Evolutionary conservation across 2,888 invertebrate species (phyloP), one percentile per base, ranked within the genome.

Genomic region (Ichneumoninae sp.): DNA sequence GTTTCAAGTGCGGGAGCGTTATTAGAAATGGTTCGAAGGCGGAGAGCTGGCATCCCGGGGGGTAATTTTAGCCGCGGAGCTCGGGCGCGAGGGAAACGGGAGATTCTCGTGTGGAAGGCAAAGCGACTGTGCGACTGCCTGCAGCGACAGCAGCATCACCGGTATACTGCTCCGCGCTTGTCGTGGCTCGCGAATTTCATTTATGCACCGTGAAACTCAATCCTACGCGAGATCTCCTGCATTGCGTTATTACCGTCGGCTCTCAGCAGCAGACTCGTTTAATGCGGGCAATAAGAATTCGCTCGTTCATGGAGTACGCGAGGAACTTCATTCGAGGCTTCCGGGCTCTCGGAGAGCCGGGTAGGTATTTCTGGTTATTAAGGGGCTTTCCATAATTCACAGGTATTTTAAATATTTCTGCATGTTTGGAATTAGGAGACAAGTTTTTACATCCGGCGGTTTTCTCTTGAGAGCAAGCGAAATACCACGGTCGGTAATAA

Each of bases 1-100:
- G 84, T 70, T 82, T 84, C 84, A 84, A 84, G 84, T 82, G 84
- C 84, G 82, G 79, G 62, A 70, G 66, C 54, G 68, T 76, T 82
- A 84, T 81, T 84, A 76, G 82, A 82, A 82, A 84, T 78, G 71
- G 75, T 82, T 68, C 75, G 70, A 33, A 84, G 84, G 78, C 84
- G 79, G 79, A 82, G 79, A 84, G 22, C 57, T 36, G 66, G 52
- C 22, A 65, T 68, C 78, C 74, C 65, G 82, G 82, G 75, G 78
- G 60, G 66, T 82, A 84, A 84, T 84, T 84, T 84, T 84, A 84
- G 84, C 71, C 66, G 60, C 22, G 44, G 66, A 79, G 79, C 82
- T 52, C 71, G 22, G 68, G 52, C 54, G 13, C 26, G 66, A 72
- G 80, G 69, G 36, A 84, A 81, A 65, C 84, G 76, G 44, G 60